phyloP scores from a whole-genome alignment of 1,140 invertebrate species.

The Drosophila gunungcola region DNA sequence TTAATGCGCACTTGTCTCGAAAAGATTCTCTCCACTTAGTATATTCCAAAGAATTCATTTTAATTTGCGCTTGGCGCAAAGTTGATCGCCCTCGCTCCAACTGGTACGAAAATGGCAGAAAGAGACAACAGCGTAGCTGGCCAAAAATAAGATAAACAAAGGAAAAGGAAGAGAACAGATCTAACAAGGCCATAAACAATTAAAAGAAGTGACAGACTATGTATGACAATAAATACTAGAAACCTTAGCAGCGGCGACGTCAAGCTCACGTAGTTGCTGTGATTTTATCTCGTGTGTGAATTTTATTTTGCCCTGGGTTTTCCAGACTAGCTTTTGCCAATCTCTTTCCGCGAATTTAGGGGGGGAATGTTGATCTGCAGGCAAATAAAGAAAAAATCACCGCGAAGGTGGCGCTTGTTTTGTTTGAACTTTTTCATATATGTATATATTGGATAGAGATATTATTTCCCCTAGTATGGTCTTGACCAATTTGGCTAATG shows the following conservation, averaged over 20 bases:
- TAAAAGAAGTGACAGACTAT: constrained; percentile 79
- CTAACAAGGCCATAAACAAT: constrained; percentile 69
- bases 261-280: constrained; percentile 41
- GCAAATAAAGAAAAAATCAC: constrained; percentile 14
- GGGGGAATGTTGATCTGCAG: constrained; percentile 28
- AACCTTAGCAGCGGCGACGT: constrained; percentile 27
- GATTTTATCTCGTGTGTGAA: constrained; percentile 70
- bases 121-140: constrained; percentile 26
- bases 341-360: constrained; percentile 43
- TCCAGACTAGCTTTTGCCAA: constrained; percentile 21
- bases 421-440: constrained; percentile 34
- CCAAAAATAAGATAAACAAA: constrained; percentile 27
- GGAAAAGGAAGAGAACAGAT: constrained; percentile 27
- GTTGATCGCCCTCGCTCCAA: constrained; percentile 74
- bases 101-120: constrained; percentile 66
- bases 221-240: constrained; percentile 67
- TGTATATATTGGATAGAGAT: constrained; percentile 6
- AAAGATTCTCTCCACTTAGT: constrained; percentile 43
- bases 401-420: constrained; percentile 48
- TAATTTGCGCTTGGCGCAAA: constrained; percentile 59
- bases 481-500: constrained; percentile 56
- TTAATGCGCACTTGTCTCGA: constrained; percentile 50
- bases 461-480: constrained; percentile 30
- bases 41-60: constrained; percentile 52
- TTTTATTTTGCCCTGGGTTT: constrained; percentile 41